phyloP scores from a whole-genome alignment of 2,113 vertebrate species.

The Chrysochloris asiatica region DNA sequence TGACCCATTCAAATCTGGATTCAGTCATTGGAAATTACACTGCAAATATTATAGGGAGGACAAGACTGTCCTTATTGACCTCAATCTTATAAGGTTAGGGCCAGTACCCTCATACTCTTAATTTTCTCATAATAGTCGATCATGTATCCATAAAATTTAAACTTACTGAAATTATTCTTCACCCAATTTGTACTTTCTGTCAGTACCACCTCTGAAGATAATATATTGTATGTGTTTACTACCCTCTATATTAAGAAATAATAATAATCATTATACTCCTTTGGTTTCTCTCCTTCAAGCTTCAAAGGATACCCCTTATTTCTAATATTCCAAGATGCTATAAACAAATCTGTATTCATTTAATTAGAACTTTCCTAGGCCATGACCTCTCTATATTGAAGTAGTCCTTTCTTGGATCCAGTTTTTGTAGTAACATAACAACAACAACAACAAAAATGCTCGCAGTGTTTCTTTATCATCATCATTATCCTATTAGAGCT shows the following conservation, averaged over 20 bases:
- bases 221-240: constrained; percentile 49
- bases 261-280: background rate
- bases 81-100: constrained; percentile 47
- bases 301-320: constrained; percentile 26
- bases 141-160: constrained; percentile 55
- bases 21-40: constrained; percentile 35
- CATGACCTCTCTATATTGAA: constrained; percentile 3
- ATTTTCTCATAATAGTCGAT: constrained; percentile 3
- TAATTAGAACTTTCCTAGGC: constrained; percentile 1
- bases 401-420: background rate
- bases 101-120: background rate
- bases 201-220: constrained; percentile 18
- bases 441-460: background rate
- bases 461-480: background rate
- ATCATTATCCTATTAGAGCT: background rate
- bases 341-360: background rate
- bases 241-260: constrained; percentile 4
- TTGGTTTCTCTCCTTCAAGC: constrained; percentile 57
- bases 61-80: constrained; percentile 29
- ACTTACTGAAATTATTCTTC: constrained; percentile 48
- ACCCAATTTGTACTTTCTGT: constrained; percentile 57
- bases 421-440: background rate
- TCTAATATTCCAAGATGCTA: background rate
- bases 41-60: constrained; percentile 22
- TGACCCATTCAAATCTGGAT: constrained; percentile 45